Evolutionary conservation across 2,113 vertebrate species (phyloP).

Genomic region (Varanus salvator): DNA sequence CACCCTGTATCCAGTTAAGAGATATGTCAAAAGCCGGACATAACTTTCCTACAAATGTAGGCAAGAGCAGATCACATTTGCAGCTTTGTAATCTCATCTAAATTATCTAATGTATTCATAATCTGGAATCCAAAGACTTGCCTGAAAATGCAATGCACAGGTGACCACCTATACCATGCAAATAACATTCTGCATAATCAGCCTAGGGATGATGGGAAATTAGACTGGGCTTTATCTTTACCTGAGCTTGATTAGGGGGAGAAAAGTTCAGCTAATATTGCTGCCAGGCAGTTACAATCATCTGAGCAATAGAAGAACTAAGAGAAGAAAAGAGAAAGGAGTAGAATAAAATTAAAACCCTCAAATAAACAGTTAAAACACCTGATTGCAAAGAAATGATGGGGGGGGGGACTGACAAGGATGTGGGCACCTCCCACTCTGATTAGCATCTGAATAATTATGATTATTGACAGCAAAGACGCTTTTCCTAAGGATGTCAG

Average conservation of each 20-base stretch:
- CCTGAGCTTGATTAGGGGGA: conserved; percentile 65
- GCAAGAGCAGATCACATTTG: conserved; percentile 1
- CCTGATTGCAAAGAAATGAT: conserved; percentile 62
- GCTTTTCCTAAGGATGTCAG: conserved; percentile 30
- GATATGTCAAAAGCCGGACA: conserved; percentile 28
- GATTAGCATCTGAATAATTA: conserved; percentile 69
- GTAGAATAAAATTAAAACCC: conserved; percentile 65
- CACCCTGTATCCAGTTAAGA: not conserved
- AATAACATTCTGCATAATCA: conserved; percentile 59
- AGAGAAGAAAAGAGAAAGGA: conserved; percentile 54
- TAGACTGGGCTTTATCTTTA: conserved; percentile 63
- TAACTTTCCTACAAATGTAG: conserved; percentile 26
- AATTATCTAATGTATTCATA: conserved; percentile 47
- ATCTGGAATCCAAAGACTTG: conserved; percentile 25
- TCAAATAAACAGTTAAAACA: conserved; percentile 63
- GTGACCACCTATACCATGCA: conserved; percentile 52
- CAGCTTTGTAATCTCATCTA: not conserved
- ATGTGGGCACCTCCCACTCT: conserved; percentile 48
- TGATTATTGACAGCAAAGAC: conserved; percentile 42
- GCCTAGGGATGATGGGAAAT: conserved; percentile 57
- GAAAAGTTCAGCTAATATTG: conserved; percentile 64
- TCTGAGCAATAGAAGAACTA: conserved; percentile 62
- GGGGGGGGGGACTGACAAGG: conserved; percentile 16
- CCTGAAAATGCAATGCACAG: conserved; percentile 34
- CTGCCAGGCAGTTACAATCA: conserved; percentile 58